Base-by-base conservation (phyloP, 2,797 vertebrate species). In the Acipenser ruthenus region DNA sequence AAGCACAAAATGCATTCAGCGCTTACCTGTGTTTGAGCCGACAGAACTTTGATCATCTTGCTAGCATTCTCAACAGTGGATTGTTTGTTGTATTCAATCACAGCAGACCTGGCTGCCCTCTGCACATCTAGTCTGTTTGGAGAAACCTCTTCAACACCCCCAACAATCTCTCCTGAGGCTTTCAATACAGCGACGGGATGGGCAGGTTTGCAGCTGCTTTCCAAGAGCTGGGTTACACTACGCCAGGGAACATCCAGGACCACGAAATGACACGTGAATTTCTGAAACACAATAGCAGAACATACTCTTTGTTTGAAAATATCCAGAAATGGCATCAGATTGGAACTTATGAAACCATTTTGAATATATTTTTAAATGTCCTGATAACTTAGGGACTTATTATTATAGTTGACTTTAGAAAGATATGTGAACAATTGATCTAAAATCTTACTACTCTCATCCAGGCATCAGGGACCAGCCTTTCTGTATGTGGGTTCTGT, bases 11-110 rank as follows among this genome's bases (percentile, higher is more conserved):
- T 37, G 37, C 37, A 37, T 37, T 37, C 37, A 37, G 37, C 37
- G 4, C 37, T 37, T 37, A 37, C 56, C 68, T 69, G 68, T 4
- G n/a, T 51, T 51, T 69, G 12, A 3, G 63, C 68, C 12, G 68
- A 69, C 37, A 65, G 23, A 18, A 69, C 47, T 4, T 69, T 69
- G 8, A 7, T n/a, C 64, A 65, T 12, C 18, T 13, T 15, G 49
- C 55, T 52, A 1, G 48, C 15, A 37, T 51, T 48, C n/a, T 12
- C 37, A 56, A 49, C 49, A 15, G 23, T 47, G 50, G 55, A 10
- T 8, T 52, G 18, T n/a, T 13, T 23, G 37, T 69, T 65, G 64
- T 65, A 65, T 47, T 48, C n/a, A 7, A 23, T 10, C 12, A 69
- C 4, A 49, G 68, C 64, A 50, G 23, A n/a, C 2, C 13, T 15